A percentile compares a stretch with the other conserved stretches of the same genome.
These are phyloP conservation scores for Morinoia aosen DNA, from an alignment of 2,888 invertebrate genomes.

Conservation along the genomic window DNA sequence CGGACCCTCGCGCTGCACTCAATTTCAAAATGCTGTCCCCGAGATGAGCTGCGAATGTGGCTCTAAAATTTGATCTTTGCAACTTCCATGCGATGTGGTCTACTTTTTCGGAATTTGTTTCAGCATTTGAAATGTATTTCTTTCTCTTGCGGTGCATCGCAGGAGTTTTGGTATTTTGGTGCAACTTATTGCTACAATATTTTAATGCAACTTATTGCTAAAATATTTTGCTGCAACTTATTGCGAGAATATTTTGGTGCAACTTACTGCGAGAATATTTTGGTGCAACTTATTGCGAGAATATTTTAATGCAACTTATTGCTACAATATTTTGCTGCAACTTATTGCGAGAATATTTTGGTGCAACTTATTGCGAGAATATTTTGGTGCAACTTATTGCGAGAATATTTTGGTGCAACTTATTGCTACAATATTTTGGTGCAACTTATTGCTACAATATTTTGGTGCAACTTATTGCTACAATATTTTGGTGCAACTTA, in stretches of 20 bases:
- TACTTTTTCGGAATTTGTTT: background rate
- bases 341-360: background rate
- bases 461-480: background rate
- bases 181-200: background rate
- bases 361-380: background rate
- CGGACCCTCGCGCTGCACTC: background rate
- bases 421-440: no score
- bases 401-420: no score
- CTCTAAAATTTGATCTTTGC: background rate
- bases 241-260: no score
- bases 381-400: no score
- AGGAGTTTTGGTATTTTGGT: background rate
- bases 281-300: no score
- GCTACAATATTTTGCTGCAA: background rate
- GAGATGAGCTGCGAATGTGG: background rate
- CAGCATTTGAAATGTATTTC: background rate
- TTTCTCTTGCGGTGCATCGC: background rate
- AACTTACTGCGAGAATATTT: no score
- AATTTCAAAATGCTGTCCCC: slow-evolving; percentile 23
- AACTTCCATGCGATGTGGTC: background rate
- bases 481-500: background rate
- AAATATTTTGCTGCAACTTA: background rate
- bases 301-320: background rate
- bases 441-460: background rate
- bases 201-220: background rate